Evolutionary conservation across 2,888 invertebrate genomes (phyloP), one percentile per base, ranked within the genome.

Genomic region (Dione vanillae): DNA sequence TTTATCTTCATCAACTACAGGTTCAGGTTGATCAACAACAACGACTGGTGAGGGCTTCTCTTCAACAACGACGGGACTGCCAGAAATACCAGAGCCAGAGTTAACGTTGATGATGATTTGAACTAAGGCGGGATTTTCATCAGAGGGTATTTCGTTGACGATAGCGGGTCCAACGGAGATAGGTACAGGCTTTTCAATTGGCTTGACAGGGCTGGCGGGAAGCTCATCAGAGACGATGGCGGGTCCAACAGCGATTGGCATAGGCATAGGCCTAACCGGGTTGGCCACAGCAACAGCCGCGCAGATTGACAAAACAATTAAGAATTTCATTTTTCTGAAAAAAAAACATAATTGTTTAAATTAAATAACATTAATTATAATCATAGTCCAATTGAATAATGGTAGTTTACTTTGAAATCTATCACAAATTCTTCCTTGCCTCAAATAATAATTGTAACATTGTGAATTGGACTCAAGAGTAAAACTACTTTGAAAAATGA

Each of bases 221-320:
- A 43, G 20, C 10, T 9, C 9, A 0, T 27, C 41, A 5, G 41
- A 16, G 41, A 77, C 72, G 54, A 76, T 73, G 7, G 76, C 77
- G 40, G 78, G 77, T 37, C 77, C 79, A 9, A 76, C 69, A 1
- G 56, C 49, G 40, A 74, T 71, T 76, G 43, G 41, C 16, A 19
- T 5, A 41, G 12, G 40, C 16, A 12, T 27, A 3, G 16, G 40
- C 76, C 72, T 41, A 75, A 64, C 14, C 51, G 67, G 65, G 56
- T 52, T 49, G 35, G 76, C 77, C 54, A 72, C 52, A 43, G 72
- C 78, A 45, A 77, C 78, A 41, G 76, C 73, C 10, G 80, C 88
- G 79, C 88, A 78, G 56, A 87, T 78, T 58, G 86, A 84, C 78
- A 90, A 78, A 64, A 83, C 84, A 51, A 86, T 52, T 78, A 90